Evolutionary conservation across 2,888 invertebrate genomes (phyloP).

Genomic region (Scaptomyza tumidula): DNA sequence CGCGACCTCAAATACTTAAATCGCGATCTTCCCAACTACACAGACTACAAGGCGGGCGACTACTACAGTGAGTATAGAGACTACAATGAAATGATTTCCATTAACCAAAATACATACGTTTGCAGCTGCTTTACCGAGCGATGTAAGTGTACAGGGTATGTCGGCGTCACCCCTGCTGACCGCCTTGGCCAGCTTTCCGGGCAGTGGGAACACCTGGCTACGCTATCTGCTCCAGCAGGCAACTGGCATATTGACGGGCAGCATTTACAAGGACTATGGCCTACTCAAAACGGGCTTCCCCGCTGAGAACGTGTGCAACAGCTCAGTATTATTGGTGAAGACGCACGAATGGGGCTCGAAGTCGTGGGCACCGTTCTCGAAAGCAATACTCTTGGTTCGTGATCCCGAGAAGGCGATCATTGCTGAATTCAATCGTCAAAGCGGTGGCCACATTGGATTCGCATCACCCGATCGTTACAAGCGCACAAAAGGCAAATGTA

Average conservation of each 20-base stretch:
- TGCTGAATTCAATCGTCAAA: slow-evolving; percentile 92
- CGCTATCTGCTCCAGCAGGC: slow-evolving; percentile 91
- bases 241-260: slow-evolving; percentile 91
- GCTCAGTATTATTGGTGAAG: slow-evolving; percentile 91
- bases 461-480: slow-evolving; percentile 89
- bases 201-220: slow-evolving; percentile 94
- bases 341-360: slow-evolving; percentile 90
- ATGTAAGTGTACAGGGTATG: slow-evolving; percentile 41
- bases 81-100: background rate
- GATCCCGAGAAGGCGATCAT: slow-evolving; percentile 88
- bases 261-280: slow-evolving; percentile 92
- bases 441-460: slow-evolving; percentile 92
- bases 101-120: background rate
- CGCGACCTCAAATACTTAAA: slow-evolving; percentile 82
- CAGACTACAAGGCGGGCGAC: slow-evolving; percentile 70
- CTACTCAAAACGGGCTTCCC: slow-evolving; percentile 91
- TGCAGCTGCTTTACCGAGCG: slow-evolving; percentile 69
- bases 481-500: slow-evolving; percentile 87
- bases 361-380: slow-evolving; percentile 87
- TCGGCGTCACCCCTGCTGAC: slow-evolving; percentile 72
- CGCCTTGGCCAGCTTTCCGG: slow-evolving; percentile 91
- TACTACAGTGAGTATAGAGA: slow-evolving; percentile 60
- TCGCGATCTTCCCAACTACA: slow-evolving; percentile 76
- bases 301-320: slow-evolving; percentile 90
- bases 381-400: slow-evolving; percentile 89